A percentile compares a stretch with the other conserved stretches of the same genome.
These are phyloP conservation scores for Synaphobranchus kaupii DNA, from an alignment of 2,797 vertebrate species.

Conservation along the genomic window DNA sequence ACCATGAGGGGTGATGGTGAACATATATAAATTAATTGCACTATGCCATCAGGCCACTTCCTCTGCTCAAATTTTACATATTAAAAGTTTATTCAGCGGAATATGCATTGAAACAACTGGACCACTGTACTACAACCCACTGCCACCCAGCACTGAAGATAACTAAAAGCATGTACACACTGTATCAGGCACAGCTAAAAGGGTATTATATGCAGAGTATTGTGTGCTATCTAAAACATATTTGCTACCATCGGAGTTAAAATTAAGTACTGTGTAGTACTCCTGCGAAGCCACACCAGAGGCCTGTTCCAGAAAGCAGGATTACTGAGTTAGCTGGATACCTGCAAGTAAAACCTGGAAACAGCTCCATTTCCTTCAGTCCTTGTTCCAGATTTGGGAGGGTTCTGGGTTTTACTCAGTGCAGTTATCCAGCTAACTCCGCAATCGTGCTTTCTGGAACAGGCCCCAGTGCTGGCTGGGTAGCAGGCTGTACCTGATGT, in stretches of 20 bases:
- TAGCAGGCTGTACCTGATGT: constrained; percentile 82
- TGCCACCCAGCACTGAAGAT: not conserved
- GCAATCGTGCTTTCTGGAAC: no score
- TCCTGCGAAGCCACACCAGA: not conserved
- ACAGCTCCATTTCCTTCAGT: no score
- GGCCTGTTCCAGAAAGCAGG: no score
- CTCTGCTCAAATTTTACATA: no score
- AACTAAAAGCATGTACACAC: not conserved
- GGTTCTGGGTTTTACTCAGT: no score
- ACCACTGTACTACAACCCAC: not conserved
- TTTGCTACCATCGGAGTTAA: not conserved
- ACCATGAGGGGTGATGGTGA: not conserved
- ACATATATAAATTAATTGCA: not conserved
- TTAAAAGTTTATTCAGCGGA: not conserved
- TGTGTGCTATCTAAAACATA: not conserved
- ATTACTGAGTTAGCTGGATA: no score
- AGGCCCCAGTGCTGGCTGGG: not conserved
- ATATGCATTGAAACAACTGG: not conserved
- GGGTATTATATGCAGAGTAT: not conserved
- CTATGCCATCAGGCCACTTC: not conserved
- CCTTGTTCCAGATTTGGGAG: no score
- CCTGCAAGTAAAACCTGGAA: no score
- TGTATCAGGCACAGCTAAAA: not conserved
- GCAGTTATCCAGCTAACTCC: no score
- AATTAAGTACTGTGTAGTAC: not conserved